phyloP scores from a whole-genome alignment of 2,113 vertebrate species.

The Triplophysa rosa region DNA sequence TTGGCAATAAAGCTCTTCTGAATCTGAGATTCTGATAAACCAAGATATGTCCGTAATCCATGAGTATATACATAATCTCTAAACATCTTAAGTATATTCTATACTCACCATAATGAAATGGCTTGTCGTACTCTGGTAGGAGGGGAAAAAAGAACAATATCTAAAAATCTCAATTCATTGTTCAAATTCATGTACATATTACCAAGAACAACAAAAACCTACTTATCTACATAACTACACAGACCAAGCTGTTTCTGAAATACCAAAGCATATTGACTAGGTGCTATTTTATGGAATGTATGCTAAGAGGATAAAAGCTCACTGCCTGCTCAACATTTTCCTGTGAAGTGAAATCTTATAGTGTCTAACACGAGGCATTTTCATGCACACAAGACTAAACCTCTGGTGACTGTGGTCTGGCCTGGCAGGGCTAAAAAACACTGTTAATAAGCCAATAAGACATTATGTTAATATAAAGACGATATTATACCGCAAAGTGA shows the following conservation, averaged over 20 bases:
- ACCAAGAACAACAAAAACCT: not conserved
- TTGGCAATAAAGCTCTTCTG: too few species aligned
- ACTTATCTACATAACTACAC: not conserved
- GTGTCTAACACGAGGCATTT: slow-evolving; percentile 3
- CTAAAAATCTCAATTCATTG: slow-evolving; percentile 36
- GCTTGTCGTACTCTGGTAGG: slow-evolving; percentile 68
- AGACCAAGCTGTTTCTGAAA: not conserved
- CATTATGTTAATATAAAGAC: not conserved
- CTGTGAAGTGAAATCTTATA: slow-evolving; percentile 16
- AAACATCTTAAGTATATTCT: slow-evolving; percentile 21
- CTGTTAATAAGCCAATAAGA: slow-evolving; percentile 5
- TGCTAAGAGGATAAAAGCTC: slow-evolving; percentile 15
- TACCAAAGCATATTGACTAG: not conserved
- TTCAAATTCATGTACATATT: not conserved
- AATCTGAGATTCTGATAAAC: too few species aligned
- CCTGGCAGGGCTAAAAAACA: not conserved
- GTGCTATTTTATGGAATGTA: slow-evolving; percentile 18
- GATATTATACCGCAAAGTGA: slow-evolving; percentile 9
- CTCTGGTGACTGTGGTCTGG: not conserved
- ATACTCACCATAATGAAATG: slow-evolving; percentile 77
- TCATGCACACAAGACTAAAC: not conserved
- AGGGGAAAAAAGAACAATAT: slow-evolving; percentile 50
- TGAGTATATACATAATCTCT: slow-evolving; percentile 13
- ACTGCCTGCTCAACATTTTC: slow-evolving; percentile 24
- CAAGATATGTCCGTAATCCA: slow-evolving; percentile 2